Conservation (phyloP, 2,797 vertebrate species). For the Sandelia bainsii region DNA sequence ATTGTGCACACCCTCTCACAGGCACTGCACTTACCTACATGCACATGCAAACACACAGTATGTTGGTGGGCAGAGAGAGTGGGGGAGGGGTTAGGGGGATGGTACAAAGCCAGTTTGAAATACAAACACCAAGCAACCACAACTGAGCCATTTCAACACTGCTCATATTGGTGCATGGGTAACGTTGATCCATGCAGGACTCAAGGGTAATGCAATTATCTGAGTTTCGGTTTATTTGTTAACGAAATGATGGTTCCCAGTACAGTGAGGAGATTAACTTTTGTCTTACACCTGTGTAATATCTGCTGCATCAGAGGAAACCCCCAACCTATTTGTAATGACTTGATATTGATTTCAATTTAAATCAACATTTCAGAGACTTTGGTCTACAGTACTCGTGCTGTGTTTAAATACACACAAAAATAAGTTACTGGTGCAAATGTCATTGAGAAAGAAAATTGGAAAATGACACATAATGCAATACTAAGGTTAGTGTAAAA, state of each 20-base stretch:
- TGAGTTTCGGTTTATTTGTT: constrained; percentile 16
- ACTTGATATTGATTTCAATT: not conserved
- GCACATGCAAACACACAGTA: constrained; percentile 48
- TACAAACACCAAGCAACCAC: constrained; percentile 79
- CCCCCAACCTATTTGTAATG: not conserved
- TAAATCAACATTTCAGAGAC: not conserved
- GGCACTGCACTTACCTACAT: constrained; percentile 36
- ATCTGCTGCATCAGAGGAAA: constrained; percentile 6
- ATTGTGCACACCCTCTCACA: constrained; percentile 23
- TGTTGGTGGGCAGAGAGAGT: constrained; percentile 73
- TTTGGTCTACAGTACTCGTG: not conserved
- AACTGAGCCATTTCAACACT: constrained; percentile 77
- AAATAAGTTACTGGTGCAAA: not conserved
- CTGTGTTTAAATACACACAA: not conserved
- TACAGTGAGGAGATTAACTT: constrained; percentile 42
- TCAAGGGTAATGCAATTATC: constrained; percentile 40
- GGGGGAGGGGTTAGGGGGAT: constrained; percentile 77
- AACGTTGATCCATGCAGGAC: constrained; percentile 47
- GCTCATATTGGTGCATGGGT: constrained; percentile 64
- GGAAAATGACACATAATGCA: not conserved
- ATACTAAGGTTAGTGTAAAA: not conserved
- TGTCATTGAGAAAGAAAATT: not conserved
- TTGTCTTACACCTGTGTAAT: constrained; percentile 26
- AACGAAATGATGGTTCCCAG: constrained; percentile 25
- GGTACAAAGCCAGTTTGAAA: constrained; percentile 83